A percentile compares a stretch with the other conserved stretches of the same genome.
phyloP scores from a whole-genome alignment of 2,888 invertebrate genomes.

The Eupeodes luniger region DNA sequence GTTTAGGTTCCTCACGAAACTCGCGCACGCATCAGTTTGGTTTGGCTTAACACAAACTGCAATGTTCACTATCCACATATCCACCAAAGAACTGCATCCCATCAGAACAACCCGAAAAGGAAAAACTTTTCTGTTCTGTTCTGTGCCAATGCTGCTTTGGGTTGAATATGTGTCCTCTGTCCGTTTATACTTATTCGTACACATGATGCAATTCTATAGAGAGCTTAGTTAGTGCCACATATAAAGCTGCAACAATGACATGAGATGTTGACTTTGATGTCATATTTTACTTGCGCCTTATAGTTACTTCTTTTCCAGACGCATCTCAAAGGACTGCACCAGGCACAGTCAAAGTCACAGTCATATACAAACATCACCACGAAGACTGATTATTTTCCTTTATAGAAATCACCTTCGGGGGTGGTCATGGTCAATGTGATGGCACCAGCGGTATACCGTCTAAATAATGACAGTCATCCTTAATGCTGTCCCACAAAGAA shows the following conservation, averaged over 20 bases:
- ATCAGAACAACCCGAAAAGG: conserved; percentile 15
- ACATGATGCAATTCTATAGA: neutral
- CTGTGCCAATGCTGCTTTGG: neutral
- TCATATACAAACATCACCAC: neutral
- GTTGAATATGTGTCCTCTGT: conserved; percentile 29
- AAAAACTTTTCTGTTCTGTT: conserved; percentile 14
- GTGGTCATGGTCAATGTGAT: conserved; percentile 69
- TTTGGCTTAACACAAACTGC: too few species aligned
- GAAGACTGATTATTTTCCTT: conserved; percentile 29
- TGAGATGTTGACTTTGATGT: conserved; percentile 77
- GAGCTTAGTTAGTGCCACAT: conserved; percentile 72
- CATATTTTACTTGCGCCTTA: conserved; percentile 76
- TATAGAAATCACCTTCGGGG: conserved; percentile 65
- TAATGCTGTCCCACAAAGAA: conserved; percentile 60
- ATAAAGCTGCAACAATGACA: conserved; percentile 65
- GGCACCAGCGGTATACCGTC: conserved; percentile 52
- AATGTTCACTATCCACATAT: neutral
- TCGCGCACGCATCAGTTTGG: conserved; percentile 6
- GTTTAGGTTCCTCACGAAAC: conserved; percentile 11
- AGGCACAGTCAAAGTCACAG: neutral
- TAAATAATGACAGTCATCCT: conserved; percentile 76
- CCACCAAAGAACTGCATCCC: too few species aligned
- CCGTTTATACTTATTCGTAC: neutral
- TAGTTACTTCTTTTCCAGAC: conserved; percentile 34
- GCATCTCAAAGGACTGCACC: conserved; percentile 21